phyloP scores from a whole-genome alignment of 2,797 vertebrate species.

The Glyptemys insculpta region DNA sequence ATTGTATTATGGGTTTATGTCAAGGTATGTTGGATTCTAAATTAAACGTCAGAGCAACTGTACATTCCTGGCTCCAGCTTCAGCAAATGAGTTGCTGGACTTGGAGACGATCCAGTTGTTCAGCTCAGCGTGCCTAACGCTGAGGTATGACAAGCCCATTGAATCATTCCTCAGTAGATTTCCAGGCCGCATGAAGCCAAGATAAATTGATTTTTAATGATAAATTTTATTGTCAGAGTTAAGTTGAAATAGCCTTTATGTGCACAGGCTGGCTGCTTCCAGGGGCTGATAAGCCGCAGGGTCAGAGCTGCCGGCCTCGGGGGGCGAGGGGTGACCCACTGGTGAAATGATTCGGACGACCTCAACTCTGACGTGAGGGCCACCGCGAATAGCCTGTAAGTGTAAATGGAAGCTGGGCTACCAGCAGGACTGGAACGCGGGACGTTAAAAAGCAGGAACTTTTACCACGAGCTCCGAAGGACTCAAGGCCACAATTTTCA shows the following conservation, averaged over 20 bases:
- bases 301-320: neutral
- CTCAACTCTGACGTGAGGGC: constrained; percentile 37
- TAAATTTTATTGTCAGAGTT: constrained; percentile 81
- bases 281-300: fast-evolving
- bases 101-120: constrained; percentile 83
- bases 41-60: constrained; percentile 78
- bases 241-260: constrained; percentile 68
- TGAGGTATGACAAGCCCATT: constrained; percentile 79
- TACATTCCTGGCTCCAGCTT: constrained; percentile 73
- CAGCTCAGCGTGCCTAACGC: constrained; percentile 71
- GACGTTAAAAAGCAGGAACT: neutral
- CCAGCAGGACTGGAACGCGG: neutral
- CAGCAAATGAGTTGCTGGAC: constrained; percentile 76
- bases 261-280: neutral
- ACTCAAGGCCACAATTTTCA: neutral
- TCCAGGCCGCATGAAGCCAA: constrained; percentile 75
- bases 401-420: constrained; percentile 51
- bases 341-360: neutral
- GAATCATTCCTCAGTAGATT: constrained; percentile 76
- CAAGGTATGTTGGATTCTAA: constrained; percentile 84
- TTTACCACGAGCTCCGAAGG: neutral
- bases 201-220: constrained; percentile 85
- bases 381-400: neutral
- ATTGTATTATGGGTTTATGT: constrained; percentile 72
- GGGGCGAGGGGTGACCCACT: fast-evolving